Conservation (phyloP, 2,888 invertebrate genomes). For the Spisula solida region DNA sequence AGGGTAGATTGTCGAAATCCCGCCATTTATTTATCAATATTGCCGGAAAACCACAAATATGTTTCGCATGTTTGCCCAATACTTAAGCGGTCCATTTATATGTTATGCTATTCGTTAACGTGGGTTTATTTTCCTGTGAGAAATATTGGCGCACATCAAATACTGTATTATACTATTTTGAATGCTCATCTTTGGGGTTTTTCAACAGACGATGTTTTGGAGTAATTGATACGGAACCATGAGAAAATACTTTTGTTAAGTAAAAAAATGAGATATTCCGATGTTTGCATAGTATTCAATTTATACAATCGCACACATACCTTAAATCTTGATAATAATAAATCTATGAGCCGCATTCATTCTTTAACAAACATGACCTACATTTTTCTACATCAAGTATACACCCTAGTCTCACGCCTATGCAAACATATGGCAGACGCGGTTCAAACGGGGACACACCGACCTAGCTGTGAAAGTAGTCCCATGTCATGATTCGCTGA, state of each 20-base stretch:
- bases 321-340: background rate
- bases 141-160: background rate
- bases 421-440: slow-evolving; percentile 29
- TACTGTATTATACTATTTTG: background rate
- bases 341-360: background rate
- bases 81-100: background rate
- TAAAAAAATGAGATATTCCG: background rate
- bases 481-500: background rate
- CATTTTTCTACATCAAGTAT: background rate
- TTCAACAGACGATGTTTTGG: background rate
- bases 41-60: slow-evolving; percentile 43
- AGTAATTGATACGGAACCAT: background rate
- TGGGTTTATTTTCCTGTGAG: slow-evolving; percentile 40
- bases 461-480: slow-evolving; percentile 44
- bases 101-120: background rate
- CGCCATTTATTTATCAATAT: slow-evolving; percentile 34
- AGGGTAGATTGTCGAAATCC: background rate
- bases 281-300: background rate
- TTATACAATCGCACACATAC: background rate
- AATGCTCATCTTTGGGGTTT: background rate
- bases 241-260: background rate
- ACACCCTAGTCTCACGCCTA: background rate
- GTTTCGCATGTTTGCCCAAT: slow-evolving; percentile 1
- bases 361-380: slow-evolving; percentile 26
- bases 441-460: slow-evolving; percentile 44